Conservation (phyloP, 2,113 vertebrate genomes). For the Nothocercus julius region DNA sequence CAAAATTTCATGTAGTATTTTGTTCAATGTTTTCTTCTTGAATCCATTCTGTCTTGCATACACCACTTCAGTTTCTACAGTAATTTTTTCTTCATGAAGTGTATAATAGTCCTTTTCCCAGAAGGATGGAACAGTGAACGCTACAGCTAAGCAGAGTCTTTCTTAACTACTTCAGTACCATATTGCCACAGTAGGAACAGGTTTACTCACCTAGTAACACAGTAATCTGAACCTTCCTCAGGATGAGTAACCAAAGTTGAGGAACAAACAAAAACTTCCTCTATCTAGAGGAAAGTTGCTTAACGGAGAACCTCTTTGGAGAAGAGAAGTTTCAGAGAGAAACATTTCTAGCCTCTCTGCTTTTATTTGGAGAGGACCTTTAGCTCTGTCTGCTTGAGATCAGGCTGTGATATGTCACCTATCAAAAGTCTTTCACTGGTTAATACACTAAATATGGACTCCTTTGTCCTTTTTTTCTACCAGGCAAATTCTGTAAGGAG, state of each 20-base stretch:
- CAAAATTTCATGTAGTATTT: neutral
- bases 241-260: neutral
- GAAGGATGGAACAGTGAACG: neutral
- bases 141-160: neutral
- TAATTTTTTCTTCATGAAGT: conserved; percentile 32
- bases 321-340: neutral
- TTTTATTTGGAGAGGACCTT: neutral
- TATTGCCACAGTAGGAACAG: neutral
- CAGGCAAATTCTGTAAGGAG: neutral
- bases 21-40: neutral
- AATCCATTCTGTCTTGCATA: neutral
- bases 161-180: neutral
- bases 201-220: neutral
- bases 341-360: neutral
- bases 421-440: neutral
- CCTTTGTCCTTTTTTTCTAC: neutral
- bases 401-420: neutral
- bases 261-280: neutral
- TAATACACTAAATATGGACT: neutral
- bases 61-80: neutral
- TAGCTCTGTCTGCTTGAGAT: neutral
- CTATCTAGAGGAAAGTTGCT: neutral
- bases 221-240: neutral
- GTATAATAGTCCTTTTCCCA: neutral
- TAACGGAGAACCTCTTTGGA: neutral